Conservation (phyloP, 2,888 invertebrate species). For the Yponomeuta cagnagella region DNA sequence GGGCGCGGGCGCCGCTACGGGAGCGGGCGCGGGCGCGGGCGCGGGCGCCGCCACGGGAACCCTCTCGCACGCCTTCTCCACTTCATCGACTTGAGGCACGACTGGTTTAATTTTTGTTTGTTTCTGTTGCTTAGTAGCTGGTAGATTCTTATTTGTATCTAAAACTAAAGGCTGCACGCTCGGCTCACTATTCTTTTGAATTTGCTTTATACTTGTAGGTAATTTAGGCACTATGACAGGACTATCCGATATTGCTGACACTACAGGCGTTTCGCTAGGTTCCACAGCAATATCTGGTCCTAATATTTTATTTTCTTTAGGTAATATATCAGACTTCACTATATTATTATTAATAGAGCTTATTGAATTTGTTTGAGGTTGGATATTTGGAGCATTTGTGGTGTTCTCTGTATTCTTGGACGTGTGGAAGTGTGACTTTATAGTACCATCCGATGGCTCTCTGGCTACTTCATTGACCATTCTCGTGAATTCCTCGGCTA, state of each 20-base stretch:
- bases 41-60: conserved; percentile 16
- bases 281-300: conserved; percentile 54
- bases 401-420: conserved; percentile 48
- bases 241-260: conserved; percentile 82
- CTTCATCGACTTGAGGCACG: conserved; percentile 52
- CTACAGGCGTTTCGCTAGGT: conserved; percentile 76
- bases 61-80: conserved; percentile 28
- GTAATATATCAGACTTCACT: conserved; percentile 64
- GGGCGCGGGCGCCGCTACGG: conserved; percentile 16
- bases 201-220: conserved; percentile 58
- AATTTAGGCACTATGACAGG: conserved; percentile 78
- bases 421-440: conserved; percentile 41
- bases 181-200: conserved; percentile 55
- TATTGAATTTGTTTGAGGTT: conserved; percentile 59
- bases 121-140: conserved; percentile 48
- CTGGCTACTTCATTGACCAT: conserved; percentile 63
- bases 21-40: conserved; percentile 23
- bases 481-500: conserved; percentile 67
- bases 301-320: conserved; percentile 59
- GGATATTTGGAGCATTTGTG: conserved; percentile 41
- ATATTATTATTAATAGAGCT: conserved; percentile 62
- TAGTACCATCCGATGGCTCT: conserved; percentile 50
- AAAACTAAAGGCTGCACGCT: conserved; percentile 46
- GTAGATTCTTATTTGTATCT: conserved; percentile 54
- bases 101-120: conserved; percentile 16